phyloP scores from a whole-genome alignment of 2,113 vertebrate genomes.

The Eulemur rufifrons region DNA sequence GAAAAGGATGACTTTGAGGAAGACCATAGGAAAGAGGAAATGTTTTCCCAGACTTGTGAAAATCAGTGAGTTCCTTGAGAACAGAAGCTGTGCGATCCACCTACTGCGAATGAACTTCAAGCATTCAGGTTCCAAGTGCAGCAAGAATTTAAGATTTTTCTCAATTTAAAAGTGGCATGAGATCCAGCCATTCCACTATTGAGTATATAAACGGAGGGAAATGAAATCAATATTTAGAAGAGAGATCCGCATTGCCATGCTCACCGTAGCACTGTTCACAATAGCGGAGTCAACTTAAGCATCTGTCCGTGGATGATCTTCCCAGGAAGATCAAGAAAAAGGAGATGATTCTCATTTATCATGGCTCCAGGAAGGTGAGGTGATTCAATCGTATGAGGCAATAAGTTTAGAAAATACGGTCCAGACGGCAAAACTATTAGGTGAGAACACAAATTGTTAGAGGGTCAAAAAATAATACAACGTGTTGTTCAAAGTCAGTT shows the following conservation, averaged over 20 bases:
- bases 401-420: constrained; percentile 51
- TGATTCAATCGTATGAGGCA: constrained; percentile 44
- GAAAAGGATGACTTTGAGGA: neutral
- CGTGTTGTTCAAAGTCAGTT: constrained; percentile 55
- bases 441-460: constrained; percentile 35
- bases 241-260: neutral
- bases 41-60: neutral
- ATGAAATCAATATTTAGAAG: neutral
- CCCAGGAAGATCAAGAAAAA: constrained; percentile 33
- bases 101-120: neutral
- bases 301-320: neutral
- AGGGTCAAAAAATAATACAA: constrained; percentile 36
- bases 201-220: neutral
- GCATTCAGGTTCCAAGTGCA: neutral
- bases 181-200: neutral
- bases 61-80: neutral
- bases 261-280: neutral
- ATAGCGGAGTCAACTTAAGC: neutral
- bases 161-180: neutral
- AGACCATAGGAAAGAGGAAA: neutral
- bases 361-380: neutral
- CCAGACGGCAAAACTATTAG: constrained; percentile 24
- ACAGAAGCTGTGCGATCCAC: neutral
- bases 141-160: neutral
- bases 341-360: constrained; percentile 40